Percentiles rank a stretch among this genome's conserved stretches.
Evolutionary conservation across 2,888 invertebrate species (phyloP).

Genomic region (Rhamnusium bicolor): DNA sequence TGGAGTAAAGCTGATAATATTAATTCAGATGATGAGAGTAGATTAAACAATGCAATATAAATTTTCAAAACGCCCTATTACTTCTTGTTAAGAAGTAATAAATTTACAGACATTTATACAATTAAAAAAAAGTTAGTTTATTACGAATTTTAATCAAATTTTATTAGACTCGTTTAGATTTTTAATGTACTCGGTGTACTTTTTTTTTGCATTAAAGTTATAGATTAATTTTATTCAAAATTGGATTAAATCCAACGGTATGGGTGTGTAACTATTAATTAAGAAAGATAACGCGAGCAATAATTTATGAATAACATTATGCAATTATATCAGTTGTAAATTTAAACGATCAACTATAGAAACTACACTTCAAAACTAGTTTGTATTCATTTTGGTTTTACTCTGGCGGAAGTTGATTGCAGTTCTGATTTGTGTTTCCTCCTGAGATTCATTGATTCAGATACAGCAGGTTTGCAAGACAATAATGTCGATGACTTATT

Average conservation of each 20-base stretch:
- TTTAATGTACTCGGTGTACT: no score
- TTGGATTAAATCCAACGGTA: background rate
- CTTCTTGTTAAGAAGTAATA: no score
- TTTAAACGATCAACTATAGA: slow-evolving; percentile 19
- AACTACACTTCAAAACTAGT: slow-evolving; percentile 38
- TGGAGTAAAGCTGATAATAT: no score
- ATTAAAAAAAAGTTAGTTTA: no score
- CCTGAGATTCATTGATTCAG: slow-evolving; percentile 42
- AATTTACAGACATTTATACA: no score
- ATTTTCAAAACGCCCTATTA: no score
- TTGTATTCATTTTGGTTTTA: slow-evolving; percentile 54
- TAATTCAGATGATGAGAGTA: no score
- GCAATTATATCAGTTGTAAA: slow-evolving; percentile 13
- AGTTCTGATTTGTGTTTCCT: slow-evolving; percentile 57
- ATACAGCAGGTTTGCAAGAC: slow-evolving; percentile 39
- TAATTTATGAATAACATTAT: slow-evolving; percentile 24
- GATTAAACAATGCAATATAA: no score
- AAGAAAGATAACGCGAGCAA: background rate
- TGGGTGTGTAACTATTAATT: slow-evolving; percentile 1
- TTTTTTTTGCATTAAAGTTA: background rate
- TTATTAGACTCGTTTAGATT: no score
- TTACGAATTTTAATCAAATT: no score
- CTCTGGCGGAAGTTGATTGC: slow-evolving; percentile 51
- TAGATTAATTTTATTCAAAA: background rate
- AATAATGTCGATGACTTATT: slow-evolving; percentile 35